Base-by-base conservation (phyloP, 2,113 vertebrate genomes). In the Craseonycteris thonglongyai region DNA sequence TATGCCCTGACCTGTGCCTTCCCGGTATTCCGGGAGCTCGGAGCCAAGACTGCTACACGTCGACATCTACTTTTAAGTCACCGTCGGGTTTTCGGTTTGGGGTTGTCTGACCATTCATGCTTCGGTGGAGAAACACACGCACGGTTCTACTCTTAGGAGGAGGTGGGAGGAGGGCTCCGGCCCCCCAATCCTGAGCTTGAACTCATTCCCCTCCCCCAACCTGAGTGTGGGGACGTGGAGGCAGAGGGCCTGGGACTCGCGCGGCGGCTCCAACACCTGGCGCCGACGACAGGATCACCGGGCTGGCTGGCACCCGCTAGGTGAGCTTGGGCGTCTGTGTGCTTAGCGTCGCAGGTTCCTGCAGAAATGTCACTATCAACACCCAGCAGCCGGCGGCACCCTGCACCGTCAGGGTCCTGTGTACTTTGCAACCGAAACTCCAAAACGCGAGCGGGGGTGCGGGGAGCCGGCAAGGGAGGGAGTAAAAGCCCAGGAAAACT, bases 371-470 rank as follows among this genome's bases (percentile, higher is more conserved):
- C 63, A 68, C 86, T 85, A 91, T 96, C 66, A 96, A 95, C 91
- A 93, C 93, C 75, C 89, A 72, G 49, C 93, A 35, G 79, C 71
- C n/a, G 21, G 88, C 95, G 95, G 96, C 93, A 90, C 94, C 94
- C 93, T 80, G 54, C 65, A 96, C 95, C 96, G 93, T 93, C 95
- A 87, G 94, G 86, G 65, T 80, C 92, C 92, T 97, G 96, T 94
- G 90, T 87, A 88, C 83, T 90, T 95, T 97, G 95, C 97, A 97
- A 97, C 96, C 93, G 97, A 97, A 96, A 97, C 97, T 95, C 63
- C 88, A 65, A 68, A 85, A 88, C 56, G 8, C 68, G 42, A 79
- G 33, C 49, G 58, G 22, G 33, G 71, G 84, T 82, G 49, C 28
- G 72, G 85, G 61, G 87, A 82, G 80, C 82, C 7, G 26, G 66